Percentiles rank a stretch among this genome's conserved stretches.
phyloP scores from a whole-genome alignment of 2,888 invertebrate species.

The Nowickia ferox region DNA sequence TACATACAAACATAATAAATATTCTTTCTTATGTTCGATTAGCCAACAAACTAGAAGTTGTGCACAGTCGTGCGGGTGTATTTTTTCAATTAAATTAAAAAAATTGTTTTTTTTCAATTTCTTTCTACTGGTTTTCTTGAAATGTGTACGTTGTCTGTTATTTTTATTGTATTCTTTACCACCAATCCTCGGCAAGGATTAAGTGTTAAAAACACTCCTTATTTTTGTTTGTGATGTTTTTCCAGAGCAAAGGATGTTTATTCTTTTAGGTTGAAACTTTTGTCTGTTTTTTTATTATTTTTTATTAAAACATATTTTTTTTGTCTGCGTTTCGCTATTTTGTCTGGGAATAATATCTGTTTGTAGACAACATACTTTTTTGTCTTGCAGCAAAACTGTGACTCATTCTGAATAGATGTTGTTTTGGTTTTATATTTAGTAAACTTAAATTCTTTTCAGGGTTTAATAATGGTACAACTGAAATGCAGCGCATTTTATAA shows the following conservation, averaged over 20 bases:
- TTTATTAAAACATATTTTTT: conserved; percentile 22
- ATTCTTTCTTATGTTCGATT: not conserved
- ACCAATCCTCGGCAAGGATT: conserved; percentile 56
- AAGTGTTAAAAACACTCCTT: conserved; percentile 65
- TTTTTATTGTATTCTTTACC: conserved; percentile 20
- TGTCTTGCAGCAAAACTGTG: conserved; percentile 45
- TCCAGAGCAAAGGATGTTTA: conserved; percentile 56
- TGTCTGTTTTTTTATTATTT: not conserved
- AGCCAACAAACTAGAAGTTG: conserved; percentile 14
- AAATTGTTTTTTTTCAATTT: conserved; percentile 16
- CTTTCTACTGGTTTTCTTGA: conserved; percentile 34
- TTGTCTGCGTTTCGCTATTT: conserved; percentile 30
- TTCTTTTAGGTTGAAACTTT: conserved; percentile 44
- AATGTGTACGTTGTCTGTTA: conserved; percentile 1
- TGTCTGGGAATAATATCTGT: conserved; percentile 61
- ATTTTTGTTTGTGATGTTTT: conserved; percentile 45
- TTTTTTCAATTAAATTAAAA: conserved; percentile 43
- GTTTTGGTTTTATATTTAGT: conserved; percentile 18
- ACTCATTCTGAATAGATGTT: conserved; percentile 44
- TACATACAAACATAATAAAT: not conserved
- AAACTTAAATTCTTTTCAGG: conserved; percentile 35
- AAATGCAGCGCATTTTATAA: not conserved
- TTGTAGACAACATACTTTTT: conserved; percentile 42
- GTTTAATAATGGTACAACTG: conserved; percentile 10
- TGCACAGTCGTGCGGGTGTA: conserved; percentile 63